A percentile compares a stretch with the other conserved stretches of the same genome.
These are phyloP conservation scores for Oscheius sp. DNA, from an alignment of 1,140 invertebrate genomes.

Conservation along the genomic window DNA sequence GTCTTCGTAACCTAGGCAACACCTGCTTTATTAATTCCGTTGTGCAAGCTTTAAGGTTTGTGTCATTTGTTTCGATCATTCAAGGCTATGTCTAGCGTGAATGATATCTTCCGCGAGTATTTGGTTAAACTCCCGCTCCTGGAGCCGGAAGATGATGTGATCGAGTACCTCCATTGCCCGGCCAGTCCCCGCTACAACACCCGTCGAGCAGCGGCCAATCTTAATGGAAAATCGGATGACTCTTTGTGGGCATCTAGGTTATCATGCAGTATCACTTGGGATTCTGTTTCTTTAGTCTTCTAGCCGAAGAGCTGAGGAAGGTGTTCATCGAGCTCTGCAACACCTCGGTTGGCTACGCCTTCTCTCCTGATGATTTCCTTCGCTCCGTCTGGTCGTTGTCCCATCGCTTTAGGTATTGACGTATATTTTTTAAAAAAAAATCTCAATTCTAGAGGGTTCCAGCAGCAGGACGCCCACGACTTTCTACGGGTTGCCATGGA, in stretches of 20 bases:
- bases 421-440: neutral
- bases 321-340: neutral
- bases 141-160: slow-evolving; percentile 16
- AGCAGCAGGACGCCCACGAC: slow-evolving; percentile 34
- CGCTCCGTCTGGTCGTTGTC: neutral
- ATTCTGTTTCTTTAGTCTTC: neutral
- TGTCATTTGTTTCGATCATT: neutral
- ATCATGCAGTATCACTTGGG: neutral
- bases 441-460: slow-evolving; percentile 12
- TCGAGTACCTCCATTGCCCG: neutral
- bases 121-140: slow-evolving; percentile 22
- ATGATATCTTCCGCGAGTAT: slow-evolving; percentile 21
- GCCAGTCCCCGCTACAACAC: neutral
- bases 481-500: slow-evolving; percentile 25
- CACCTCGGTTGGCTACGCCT: neutral
- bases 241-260: neutral
- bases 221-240: no score
- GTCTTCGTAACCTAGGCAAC: slow-evolving; percentile 31
- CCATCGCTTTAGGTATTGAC: neutral
- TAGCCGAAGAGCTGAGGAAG: slow-evolving; percentile 24
- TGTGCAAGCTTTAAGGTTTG: slow-evolving; percentile 26
- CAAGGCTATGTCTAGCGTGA: slow-evolving; percentile 9
- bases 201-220: neutral
- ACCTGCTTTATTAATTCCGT: slow-evolving; percentile 38
- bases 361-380: slow-evolving; percentile 13